These are phyloP conservation scores for Limnothrissa miodon DNA, from an alignment of 2,113 vertebrate species.

Conservation along the genomic window DNA sequence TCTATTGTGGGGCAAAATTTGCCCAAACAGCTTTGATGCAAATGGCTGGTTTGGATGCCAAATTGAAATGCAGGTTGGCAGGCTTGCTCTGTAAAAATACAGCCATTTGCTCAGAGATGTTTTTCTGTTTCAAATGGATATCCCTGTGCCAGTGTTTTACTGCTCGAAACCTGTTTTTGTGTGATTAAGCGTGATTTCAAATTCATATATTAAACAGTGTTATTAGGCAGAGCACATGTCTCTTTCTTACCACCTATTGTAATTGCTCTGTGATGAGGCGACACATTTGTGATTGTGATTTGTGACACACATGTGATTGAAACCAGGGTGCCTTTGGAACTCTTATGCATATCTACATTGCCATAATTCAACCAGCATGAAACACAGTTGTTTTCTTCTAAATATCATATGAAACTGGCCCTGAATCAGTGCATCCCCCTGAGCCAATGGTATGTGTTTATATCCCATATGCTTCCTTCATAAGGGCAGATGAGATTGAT, in stretches of 20 bases:
- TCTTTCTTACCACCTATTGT: background rate
- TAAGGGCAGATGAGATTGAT: slow-evolving; percentile 33
- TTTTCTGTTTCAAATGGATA: background rate
- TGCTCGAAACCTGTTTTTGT: background rate
- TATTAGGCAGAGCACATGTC: background rate
- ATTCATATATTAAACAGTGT: background rate
- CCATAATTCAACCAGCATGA: background rate
- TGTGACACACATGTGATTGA: background rate
- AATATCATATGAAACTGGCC: background rate
- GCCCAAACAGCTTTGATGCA: background rate
- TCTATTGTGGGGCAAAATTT: background rate
- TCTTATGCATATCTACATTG: background rate
- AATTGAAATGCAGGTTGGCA: slow-evolving; percentile 11
- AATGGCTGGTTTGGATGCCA: background rate
- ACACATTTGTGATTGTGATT: background rate
- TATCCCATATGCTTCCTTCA: background rate
- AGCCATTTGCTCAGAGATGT: background rate
- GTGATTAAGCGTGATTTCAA: background rate
- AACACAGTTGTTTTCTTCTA: background rate
- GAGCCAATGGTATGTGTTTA: background rate
- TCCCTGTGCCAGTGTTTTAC: background rate
- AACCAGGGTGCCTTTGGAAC: background rate
- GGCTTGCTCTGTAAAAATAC: background rate
- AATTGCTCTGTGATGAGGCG: background rate
- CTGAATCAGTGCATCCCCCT: background rate